A percentile compares a stretch with the other conserved stretches of the same genome.
Evolutionary conservation across 30 jellyfish, hydroid and myxozoan species (phyloP).

Genomic region (Aurelia aurita complex sp. Pacific): DNA sequence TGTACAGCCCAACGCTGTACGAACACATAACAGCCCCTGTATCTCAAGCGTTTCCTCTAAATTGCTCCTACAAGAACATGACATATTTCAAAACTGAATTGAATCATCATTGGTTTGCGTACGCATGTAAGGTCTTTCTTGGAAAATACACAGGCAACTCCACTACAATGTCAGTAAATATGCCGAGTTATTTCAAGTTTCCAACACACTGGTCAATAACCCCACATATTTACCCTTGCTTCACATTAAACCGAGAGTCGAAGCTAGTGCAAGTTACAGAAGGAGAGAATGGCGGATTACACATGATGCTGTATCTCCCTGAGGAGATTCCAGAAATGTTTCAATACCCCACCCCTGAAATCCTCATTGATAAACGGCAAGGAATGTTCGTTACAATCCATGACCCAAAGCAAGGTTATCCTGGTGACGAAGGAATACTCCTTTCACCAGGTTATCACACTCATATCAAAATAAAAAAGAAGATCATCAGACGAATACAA

Average conservation of each 20-base stretch:
- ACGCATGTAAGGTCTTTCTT: constrained; percentile 17
- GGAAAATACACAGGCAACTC: neutral
- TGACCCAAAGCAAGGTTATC: constrained; percentile 17
- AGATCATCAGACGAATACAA: neutral
- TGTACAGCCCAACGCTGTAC: neutral
- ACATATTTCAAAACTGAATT: neutral
- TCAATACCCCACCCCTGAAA: no score
- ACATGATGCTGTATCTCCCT: neutral
- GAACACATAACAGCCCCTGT: neutral
- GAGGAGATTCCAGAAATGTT: no score
- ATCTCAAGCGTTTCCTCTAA: constrained; percentile 14
- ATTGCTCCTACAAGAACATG: constrained; percentile 15
- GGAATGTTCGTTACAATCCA: constrained; percentile 1
- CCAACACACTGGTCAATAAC: constrained; percentile 14
- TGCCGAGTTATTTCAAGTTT: neutral
- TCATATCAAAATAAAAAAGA: neutral
- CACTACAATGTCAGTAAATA: neutral
- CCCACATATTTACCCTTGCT: constrained; percentile 31
- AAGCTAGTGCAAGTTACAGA: neutral
- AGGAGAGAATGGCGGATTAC: constrained; percentile 15
- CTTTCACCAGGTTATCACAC: constrained; percentile 7
- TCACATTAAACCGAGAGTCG: constrained; percentile 27
- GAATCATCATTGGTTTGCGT: neutral
- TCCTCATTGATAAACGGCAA: neutral
- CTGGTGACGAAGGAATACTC: neutral